These are phyloP conservation scores for Struthidea cinerea DNA, from an alignment of 2,113 vertebrate genomes.

Conservation along the genomic window DNA sequence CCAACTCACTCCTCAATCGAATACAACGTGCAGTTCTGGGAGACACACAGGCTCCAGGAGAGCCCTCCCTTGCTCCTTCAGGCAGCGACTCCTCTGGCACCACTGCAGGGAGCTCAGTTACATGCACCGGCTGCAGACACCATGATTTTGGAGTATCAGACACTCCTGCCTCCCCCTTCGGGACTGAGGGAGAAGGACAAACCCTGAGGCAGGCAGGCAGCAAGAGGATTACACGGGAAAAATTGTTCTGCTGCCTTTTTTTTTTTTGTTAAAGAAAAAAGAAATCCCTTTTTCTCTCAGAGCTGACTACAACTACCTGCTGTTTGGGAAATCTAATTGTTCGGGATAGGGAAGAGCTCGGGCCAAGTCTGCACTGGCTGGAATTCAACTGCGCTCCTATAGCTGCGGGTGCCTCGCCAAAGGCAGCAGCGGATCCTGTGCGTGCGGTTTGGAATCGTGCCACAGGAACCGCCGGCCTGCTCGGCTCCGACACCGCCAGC, in stretches of 20 bases:
- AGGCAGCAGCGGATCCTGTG: not conserved
- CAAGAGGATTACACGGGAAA: not conserved
- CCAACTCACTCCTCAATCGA: not conserved
- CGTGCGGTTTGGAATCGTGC: not conserved
- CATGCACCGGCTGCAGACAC: not conserved
- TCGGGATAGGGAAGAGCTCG: not conserved
- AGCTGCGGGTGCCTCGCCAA: not conserved
- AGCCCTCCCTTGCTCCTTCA: not conserved
- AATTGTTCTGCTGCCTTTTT: not conserved
- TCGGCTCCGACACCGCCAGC: not conserved
- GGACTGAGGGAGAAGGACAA: not conserved
- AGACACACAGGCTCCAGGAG: not conserved
- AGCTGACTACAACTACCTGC: not conserved
- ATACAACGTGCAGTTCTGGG: rapidly evolving
- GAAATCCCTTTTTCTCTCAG: not conserved
- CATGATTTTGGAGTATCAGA: not conserved
- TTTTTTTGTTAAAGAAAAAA: not conserved
- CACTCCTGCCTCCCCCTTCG: not conserved
- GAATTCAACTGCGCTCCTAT: not conserved
- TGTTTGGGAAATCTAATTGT: not conserved
- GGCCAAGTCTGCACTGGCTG: not conserved
- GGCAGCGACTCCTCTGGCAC: not conserved
- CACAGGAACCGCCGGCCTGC: not conserved
- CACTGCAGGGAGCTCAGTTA: not conserved
- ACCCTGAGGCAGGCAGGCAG: not conserved